Evolutionary conservation across 2,797 vertebrate species (phyloP).

Genomic region (Myoxocephalus aenaeus): DNA sequence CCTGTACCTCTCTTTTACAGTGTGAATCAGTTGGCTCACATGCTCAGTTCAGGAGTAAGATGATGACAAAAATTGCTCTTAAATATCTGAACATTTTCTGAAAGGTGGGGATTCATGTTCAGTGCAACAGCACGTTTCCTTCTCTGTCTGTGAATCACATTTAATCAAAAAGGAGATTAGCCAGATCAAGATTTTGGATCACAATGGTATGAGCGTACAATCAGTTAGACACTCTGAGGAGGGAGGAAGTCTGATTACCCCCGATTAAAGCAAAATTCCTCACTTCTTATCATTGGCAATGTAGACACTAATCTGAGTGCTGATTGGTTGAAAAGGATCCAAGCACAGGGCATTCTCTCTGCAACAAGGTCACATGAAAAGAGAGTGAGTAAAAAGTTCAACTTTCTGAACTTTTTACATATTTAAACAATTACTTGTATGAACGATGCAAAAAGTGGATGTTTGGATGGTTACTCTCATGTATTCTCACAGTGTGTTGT

Average conservation of each 20-base stretch:
- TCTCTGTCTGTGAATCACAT: slow-evolving; percentile 25
- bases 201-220: slow-evolving; percentile 49
- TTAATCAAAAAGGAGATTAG: slow-evolving; percentile 57
- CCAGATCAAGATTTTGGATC: slow-evolving; percentile 45
- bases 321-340: slow-evolving; percentile 49
- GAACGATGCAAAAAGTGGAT: background rate
- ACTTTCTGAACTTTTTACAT: slow-evolving; percentile 34
- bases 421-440: slow-evolving; percentile 5
- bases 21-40: background rate
- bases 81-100: background rate
- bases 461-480: background rate
- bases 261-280: slow-evolving; percentile 58
- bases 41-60: background rate
- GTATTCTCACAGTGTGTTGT: background rate
- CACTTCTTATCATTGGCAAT: slow-evolving; percentile 46
- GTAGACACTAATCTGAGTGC: slow-evolving; percentile 42
- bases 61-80: background rate
- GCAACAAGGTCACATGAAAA: slow-evolving; percentile 49
- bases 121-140: background rate
- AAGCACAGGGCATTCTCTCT: slow-evolving; percentile 2
- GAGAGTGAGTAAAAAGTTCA: slow-evolving; percentile 42
- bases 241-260: slow-evolving; percentile 60
- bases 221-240: slow-evolving; percentile 51
- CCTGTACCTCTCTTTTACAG: background rate
- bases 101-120: slow-evolving; percentile 12